A percentile compares a stretch with the other conserved stretches of the same genome.
phyloP scores from a whole-genome alignment of 2,113 vertebrate species.

The Gymnorhina tibicen region DNA sequence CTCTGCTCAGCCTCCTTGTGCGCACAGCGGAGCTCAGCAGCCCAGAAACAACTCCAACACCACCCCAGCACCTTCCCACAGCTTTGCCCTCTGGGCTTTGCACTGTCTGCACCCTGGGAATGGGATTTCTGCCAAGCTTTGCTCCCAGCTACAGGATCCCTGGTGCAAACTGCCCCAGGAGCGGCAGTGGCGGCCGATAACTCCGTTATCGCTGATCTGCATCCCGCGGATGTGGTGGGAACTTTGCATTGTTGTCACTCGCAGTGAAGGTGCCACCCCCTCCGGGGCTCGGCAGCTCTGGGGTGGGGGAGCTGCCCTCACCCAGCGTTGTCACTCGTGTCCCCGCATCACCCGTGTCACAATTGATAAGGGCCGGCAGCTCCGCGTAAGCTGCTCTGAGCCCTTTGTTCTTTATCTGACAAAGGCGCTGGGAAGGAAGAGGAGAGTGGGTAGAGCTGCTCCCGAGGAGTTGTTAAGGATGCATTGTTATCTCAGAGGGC shows the following conservation, averaged over 20 bases:
- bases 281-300: not conserved
- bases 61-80: not conserved
- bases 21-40: not conserved
- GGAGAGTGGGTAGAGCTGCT: not conserved
- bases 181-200: fast-evolving
- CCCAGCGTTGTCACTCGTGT: not conserved
- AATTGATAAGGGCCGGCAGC: not conserved
- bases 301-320: not conserved
- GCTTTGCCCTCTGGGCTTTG: not conserved
- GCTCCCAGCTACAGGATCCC: not conserved
- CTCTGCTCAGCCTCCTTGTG: not conserved
- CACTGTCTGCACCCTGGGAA: not conserved
- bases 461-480: not conserved
- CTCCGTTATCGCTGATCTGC: not conserved
- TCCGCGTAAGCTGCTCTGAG: not conserved
- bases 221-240: fast-evolving
- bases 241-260: not conserved
- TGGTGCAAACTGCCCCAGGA: not conserved
- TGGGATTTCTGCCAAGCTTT: not conserved
- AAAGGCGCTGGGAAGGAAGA: not conserved
- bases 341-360: not conserved
- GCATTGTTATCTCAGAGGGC: not conserved
- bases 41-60: not conserved
- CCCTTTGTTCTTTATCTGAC: constrained; percentile 17
- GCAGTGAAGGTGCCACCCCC: not conserved